A percentile compares a stretch with the other conserved stretches of the same genome.
Evolutionary conservation across 1,140 invertebrate species (phyloP).

Genomic region (Philotrypesis tridentata): DNA sequence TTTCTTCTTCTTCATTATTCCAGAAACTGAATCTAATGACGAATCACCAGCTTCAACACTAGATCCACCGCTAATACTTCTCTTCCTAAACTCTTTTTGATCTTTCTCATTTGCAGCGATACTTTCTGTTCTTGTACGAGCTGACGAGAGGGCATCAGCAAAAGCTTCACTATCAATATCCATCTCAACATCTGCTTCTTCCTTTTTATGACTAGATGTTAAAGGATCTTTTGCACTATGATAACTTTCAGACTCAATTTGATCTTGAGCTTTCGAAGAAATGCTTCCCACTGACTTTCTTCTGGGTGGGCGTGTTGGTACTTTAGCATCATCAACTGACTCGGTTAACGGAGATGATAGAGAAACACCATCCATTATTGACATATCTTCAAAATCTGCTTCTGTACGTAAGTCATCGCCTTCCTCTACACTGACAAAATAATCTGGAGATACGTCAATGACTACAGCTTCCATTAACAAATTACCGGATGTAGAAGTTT

Average conservation of each 20-base stretch:
- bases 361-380: slow-evolving; percentile 80
- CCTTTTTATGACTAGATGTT: slow-evolving; percentile 40
- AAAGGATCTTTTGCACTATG: slow-evolving; percentile 66
- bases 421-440: slow-evolving; percentile 83
- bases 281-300: slow-evolving; percentile 63
- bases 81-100: slow-evolving; percentile 51
- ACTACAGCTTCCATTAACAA: slow-evolving; percentile 92
- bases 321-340: slow-evolving; percentile 50
- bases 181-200: slow-evolving; percentile 48
- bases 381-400: slow-evolving; percentile 89
- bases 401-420: slow-evolving; percentile 88
- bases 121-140: slow-evolving; percentile 54
- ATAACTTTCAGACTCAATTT: slow-evolving; percentile 66
- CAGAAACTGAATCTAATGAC: slow-evolving; percentile 57
- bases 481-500: slow-evolving; percentile 90
- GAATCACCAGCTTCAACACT: slow-evolving; percentile 56
- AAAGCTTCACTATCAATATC: slow-evolving; percentile 67
- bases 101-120: slow-evolving; percentile 20
- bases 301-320: slow-evolving; percentile 62
- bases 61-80: slow-evolving; percentile 51
- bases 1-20: slow-evolving; percentile 53
- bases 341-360: slow-evolving; percentile 57
- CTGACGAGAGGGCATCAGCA: slow-evolving; percentile 65
- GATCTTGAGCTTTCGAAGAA: slow-evolving; percentile 61
- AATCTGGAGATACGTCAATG: slow-evolving; percentile 91